A percentile compares a stretch with the other conserved stretches of the same genome.
Evolutionary conservation across 92 coral and sea anemone genomes (phyloP).

Genomic region (Actinernus sp.): DNA sequence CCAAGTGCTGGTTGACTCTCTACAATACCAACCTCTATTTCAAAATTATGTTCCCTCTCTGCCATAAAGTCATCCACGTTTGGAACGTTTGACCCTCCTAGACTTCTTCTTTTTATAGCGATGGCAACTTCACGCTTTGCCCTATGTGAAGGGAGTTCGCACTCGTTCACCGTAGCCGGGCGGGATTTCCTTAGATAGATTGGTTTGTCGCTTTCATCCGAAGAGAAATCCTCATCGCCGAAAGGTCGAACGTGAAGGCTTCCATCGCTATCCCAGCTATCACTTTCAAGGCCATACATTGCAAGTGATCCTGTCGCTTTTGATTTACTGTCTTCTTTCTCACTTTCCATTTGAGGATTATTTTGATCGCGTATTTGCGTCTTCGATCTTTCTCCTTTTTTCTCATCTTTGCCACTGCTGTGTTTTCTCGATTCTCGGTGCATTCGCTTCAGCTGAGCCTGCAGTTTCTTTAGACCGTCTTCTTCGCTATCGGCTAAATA

Average conservation of each 20-base stretch:
- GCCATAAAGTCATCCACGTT: no score
- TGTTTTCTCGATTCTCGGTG: conserved; percentile 16
- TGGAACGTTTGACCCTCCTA: no score
- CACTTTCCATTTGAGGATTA: neutral
- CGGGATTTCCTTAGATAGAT: conserved; percentile 19
- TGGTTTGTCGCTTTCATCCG: neutral
- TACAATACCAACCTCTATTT: no score
- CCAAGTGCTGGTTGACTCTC: no score
- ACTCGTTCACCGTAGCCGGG: conserved; percentile 9
- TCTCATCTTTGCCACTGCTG: conserved; percentile 11
- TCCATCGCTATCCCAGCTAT: conserved; percentile 76
- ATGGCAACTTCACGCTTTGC: neutral
- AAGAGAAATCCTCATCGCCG: conserved; percentile 37
- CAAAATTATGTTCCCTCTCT: no score
- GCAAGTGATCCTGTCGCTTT: conserved; percentile 12
- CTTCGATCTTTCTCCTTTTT: conserved; percentile 1
- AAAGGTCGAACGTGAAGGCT: conserved; percentile 67
- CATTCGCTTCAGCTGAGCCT: conserved; percentile 59
- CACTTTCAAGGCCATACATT: conserved; percentile 41
- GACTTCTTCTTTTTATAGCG: no score
- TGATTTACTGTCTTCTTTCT: neutral
- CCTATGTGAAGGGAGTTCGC: conserved; percentile 23
- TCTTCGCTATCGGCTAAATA: conserved; percentile 84
- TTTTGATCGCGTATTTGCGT: conserved; percentile 18
- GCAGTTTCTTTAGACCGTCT: conserved; percentile 51